Evolutionary conservation across 2,888 invertebrate genomes (phyloP).

Genomic region (Chloromyia formosa): DNA sequence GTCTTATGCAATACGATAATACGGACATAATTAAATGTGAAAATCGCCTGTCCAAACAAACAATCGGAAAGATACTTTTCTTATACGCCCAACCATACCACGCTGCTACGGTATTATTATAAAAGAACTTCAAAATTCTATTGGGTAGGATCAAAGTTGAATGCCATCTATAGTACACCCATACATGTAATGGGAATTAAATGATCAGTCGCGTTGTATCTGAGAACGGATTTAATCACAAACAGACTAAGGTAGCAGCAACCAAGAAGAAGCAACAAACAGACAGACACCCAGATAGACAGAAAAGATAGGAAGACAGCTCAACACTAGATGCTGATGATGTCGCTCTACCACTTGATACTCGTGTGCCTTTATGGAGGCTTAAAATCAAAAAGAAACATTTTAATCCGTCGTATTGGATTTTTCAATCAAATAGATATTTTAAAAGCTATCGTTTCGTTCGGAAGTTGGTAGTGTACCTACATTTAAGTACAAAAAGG

Average conservation of each 20-base stretch:
- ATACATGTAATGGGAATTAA: slow-evolving; percentile 42
- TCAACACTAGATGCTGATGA: slow-evolving; percentile 29
- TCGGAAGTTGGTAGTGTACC: background rate
- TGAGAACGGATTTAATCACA: slow-evolving; percentile 36
- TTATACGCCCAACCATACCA: background rate
- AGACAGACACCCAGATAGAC: slow-evolving; percentile 6
- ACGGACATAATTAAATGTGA: slow-evolving; percentile 33
- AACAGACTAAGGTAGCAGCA: background rate
- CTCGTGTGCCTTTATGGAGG: slow-evolving; percentile 39
- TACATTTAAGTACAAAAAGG: too few relatives aligned
- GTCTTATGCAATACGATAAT: background rate
- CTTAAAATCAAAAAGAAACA: slow-evolving; percentile 36
- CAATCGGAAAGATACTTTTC: slow-evolving; percentile 25
- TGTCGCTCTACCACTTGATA: slow-evolving; percentile 38
- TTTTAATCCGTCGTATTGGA: slow-evolving; percentile 39
- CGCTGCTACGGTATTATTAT: background rate
- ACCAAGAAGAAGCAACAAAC: too few relatives aligned
- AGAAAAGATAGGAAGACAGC: background rate
- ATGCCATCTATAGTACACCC: slow-evolving; percentile 39
- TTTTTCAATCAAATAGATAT: slow-evolving; percentile 27
- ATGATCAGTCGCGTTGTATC: slow-evolving; percentile 39
- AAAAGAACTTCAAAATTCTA: slow-evolving; percentile 16
- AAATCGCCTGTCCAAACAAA: slow-evolving; percentile 42
- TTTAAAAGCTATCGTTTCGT: slow-evolving; percentile 18
- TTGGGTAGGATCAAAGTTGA: slow-evolving; percentile 39